Base-by-base conservation (phyloP, 2,797 vertebrate genomes). In the Callimico goeldii region DNA sequence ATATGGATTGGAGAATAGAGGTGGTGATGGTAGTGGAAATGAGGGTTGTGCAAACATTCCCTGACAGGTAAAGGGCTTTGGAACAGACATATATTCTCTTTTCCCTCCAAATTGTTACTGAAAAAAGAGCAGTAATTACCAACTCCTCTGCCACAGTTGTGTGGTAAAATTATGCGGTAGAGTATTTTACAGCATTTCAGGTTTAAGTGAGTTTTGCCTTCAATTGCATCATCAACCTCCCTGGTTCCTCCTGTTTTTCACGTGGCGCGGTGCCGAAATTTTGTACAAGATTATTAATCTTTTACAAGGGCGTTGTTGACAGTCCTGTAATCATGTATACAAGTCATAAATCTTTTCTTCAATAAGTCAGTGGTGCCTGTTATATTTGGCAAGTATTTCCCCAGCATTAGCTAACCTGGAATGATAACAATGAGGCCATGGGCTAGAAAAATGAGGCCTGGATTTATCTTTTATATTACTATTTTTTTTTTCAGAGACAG, bases 231-330 rank as follows among this genome's bases (percentile, higher is more conserved):
- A 92, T 67, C 39, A 33, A 55, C 48, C 89, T 48, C 33, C 55
- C 67, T 26, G 48, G 82, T 64, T 88, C 55, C 94, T 91, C 41
- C 75, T 94, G 41, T 50, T 95, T 97, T 88, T 94, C 75, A 58
- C 30, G 36, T 94, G 93, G 91, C 91, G 76, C 8, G 1, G 48
- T 9, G 70, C 92, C 97, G 77, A 72, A 80, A 52, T 96, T 97
- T 95, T 84, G 61, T 48, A 84, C 86, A 83, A 55, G 83, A 95
- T 94, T 96, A 97, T 96, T 97, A 95, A 96, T 96, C 93, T 96
- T 97, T 97, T 93, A 95, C 93, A 96, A 96, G 83, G 95, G 43
- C 52, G 89, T 87, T 96, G 97, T 91, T 95, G 94, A 97, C 97
- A 96, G 96, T 86, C 88, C 83, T 89, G 70, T 94, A 95, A 94